Percentiles rank a stretch among this genome's conserved stretches.
Conservation (phyloP, 2,113 vertebrate species). For the Orientallactaga bullata region DNA sequence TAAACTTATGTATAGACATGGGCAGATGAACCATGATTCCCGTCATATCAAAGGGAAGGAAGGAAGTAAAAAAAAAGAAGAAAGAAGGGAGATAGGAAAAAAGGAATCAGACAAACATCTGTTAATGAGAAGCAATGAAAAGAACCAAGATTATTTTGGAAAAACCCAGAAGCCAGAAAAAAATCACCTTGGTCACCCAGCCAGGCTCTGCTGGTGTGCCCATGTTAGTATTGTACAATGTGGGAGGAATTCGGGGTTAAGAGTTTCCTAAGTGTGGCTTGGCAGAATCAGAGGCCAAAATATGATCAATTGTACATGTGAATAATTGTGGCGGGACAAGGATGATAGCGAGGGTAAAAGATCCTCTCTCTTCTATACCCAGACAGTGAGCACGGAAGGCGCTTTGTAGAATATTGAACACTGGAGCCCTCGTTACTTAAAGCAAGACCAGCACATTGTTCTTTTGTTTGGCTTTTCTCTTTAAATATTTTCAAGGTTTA, state of each 20-base stretch:
- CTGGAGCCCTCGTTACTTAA: not conserved
- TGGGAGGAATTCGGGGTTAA: conserved; percentile 32
- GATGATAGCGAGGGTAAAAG: not conserved
- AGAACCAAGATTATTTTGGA: not conserved
- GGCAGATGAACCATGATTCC: not conserved
- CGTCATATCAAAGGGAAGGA: not conserved
- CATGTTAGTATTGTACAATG: not conserved
- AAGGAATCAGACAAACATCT: not conserved
- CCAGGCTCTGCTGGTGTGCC: not conserved
- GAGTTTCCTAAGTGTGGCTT: conserved; percentile 19
- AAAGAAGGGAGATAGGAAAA: not conserved
- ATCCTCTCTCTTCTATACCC: not conserved
- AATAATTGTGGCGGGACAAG: not conserved
- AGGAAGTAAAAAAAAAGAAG: no score
- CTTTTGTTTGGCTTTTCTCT: not conserved
- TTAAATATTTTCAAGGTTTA: no score
- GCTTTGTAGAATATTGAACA: not conserved
- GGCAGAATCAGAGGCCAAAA: conserved; percentile 61
- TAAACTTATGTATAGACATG: conserved; percentile 41
- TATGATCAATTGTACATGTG: conserved; percentile 55
- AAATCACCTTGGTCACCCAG: not conserved
- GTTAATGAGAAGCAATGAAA: conserved; percentile 1
- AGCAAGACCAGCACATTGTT: not conserved
- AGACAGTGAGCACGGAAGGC: not conserved
- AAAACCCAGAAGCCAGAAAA: conserved; percentile 33